phyloP scores from a whole-genome alignment of 1,140 invertebrate species.

The Anastrepha ludens region DNA sequence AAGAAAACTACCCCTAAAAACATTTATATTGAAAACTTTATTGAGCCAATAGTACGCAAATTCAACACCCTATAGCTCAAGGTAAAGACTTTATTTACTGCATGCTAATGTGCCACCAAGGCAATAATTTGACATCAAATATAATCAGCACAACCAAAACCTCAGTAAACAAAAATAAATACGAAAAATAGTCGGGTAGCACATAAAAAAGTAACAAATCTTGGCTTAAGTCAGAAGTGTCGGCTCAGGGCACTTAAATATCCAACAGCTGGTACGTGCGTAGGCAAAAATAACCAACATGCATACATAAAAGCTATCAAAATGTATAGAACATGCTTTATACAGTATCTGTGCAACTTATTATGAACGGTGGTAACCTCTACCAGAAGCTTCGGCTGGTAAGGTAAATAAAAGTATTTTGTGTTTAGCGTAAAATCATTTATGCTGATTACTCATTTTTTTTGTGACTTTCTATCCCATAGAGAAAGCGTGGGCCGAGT shows the following conservation, averaged over 20 bases:
- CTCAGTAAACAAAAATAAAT: neutral
- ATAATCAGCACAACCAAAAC: neutral
- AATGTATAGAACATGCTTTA: neutral
- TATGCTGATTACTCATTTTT: no score
- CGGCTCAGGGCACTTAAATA: slow-evolving; percentile 15
- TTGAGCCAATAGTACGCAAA: no score
- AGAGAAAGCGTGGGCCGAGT: no score
- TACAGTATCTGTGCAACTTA: neutral
- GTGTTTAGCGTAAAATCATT: no score
- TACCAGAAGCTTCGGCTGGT: no score
- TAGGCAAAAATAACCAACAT: slow-evolving; percentile 14
- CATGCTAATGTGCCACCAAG: neutral
- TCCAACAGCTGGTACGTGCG: slow-evolving; percentile 35
- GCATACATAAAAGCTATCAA: no score
- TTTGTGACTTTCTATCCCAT: no score
- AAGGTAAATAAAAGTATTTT: no score
- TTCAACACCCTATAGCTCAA: neutral
- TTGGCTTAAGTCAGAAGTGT: slow-evolving; percentile 33
- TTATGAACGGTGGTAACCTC: no score
- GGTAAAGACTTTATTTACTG: neutral
- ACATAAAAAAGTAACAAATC: slow-evolving; percentile 41
- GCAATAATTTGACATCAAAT: slow-evolving; percentile 29
- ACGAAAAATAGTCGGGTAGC: neutral
- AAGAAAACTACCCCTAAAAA: no score
- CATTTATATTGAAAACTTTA: no score